phyloP scores from a whole-genome alignment of 1,140 invertebrate genomes.

The Agrilus planipennis region DNA sequence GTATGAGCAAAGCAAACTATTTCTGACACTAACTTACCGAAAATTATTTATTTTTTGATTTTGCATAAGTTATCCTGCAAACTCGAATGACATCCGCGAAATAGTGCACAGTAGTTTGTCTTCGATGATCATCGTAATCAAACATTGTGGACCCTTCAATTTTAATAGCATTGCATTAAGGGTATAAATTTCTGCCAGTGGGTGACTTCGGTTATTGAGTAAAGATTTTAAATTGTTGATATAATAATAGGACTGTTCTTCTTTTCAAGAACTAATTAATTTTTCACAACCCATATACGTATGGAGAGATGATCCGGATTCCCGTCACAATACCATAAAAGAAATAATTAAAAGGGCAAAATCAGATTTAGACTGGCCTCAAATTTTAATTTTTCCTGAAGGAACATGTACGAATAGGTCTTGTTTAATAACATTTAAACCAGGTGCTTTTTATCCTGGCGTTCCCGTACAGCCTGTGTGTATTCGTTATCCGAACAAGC shows the following conservation, averaged over 20 bases:
- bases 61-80: too few species aligned
- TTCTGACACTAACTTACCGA: too few species aligned
- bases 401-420: conserved; percentile 91
- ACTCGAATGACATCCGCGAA: too few species aligned
- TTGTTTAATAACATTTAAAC: conserved; percentile 91
- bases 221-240: too few species aligned
- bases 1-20: too few species aligned
- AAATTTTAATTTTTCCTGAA: conserved; percentile 91
- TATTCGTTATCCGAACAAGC: conserved; percentile 81
- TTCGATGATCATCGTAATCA: too few species aligned
- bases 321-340: conserved; percentile 78
- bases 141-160: too few species aligned
- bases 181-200: too few species aligned
- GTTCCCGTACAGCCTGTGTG: conserved; percentile 91
- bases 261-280: conserved; percentile 68
- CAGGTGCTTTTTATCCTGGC: conserved; percentile 83
- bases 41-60: too few species aligned
- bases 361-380: conserved; percentile 78
- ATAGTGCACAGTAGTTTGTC: too few species aligned
- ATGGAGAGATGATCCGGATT: conserved; percentile 82
- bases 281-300: conserved; percentile 93
- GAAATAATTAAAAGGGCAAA: conserved; percentile 79
- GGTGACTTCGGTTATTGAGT: too few species aligned
- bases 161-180: too few species aligned
- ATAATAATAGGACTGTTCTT: neutral